Conservation (phyloP, 2,797 vertebrate genomes). For the Pogoniulus pusillus region DNA sequence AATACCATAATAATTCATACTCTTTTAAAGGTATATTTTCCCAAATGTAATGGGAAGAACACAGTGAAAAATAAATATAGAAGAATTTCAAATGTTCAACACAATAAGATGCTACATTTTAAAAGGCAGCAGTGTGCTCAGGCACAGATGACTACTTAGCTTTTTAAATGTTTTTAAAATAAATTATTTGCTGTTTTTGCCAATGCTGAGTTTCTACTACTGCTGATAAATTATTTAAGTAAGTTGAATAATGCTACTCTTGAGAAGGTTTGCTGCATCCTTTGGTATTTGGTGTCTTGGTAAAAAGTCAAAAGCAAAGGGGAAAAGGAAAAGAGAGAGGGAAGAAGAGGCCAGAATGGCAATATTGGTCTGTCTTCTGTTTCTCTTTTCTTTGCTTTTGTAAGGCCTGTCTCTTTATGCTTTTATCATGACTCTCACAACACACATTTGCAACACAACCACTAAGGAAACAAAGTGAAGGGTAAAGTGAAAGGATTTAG, state of each 20-base stretch:
- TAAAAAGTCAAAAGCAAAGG: neutral
- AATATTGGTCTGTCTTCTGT: neutral
- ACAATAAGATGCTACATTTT: neutral
- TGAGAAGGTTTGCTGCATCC: neutral
- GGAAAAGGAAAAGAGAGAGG: neutral
- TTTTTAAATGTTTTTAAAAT: neutral
- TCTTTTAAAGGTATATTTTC: neutral
- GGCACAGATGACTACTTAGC: neutral
- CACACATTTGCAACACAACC: neutral
- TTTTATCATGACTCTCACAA: neutral
- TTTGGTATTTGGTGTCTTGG: neutral
- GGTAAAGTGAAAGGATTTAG: neutral
- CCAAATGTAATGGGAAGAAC: neutral
- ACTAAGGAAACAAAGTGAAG: neutral
- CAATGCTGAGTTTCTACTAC: neutral
- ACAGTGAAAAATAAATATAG: neutral
- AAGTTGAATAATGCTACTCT: neutral
- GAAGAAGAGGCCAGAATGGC: accelerated
- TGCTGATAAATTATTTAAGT: neutral
- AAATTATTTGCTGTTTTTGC: neutral
- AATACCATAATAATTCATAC: neutral
- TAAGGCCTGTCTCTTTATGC: neutral
- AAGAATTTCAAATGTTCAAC: neutral
- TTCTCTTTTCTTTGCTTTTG: neutral
- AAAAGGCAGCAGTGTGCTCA: neutral